These are phyloP conservation scores for Phymanthus crucifer DNA, from an alignment of 92 coral and sea anemone genomes.

Conservation along the genomic window DNA sequence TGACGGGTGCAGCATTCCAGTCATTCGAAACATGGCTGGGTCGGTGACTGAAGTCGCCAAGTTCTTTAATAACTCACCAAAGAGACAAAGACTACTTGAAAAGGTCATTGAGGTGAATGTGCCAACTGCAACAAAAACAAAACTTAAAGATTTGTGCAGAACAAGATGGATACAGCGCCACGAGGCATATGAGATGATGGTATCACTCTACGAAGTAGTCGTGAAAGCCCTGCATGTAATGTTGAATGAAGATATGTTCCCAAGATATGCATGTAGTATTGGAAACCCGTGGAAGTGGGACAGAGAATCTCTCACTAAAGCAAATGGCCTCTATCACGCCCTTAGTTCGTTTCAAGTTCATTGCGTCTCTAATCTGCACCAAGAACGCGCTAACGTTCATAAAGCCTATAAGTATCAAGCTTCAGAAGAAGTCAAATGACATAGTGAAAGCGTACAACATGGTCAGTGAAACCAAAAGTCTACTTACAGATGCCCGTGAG, in stretches of 20 bases:
- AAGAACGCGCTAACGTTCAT: slow-evolving; percentile 35
- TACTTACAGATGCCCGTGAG: slow-evolving; percentile 21
- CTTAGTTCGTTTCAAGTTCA: slow-evolving; percentile 47
- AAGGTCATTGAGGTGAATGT: slow-evolving; percentile 27
- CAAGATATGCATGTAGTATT: slow-evolving; percentile 19
- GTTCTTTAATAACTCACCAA: slow-evolving; percentile 54
- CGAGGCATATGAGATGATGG: slow-evolving; percentile 51
- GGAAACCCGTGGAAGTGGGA: slow-evolving; percentile 58
- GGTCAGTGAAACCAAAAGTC: slow-evolving; percentile 40
- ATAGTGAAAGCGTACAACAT: slow-evolving; percentile 50
- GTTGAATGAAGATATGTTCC: slow-evolving; percentile 45
- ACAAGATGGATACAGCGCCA: slow-evolving; percentile 58
- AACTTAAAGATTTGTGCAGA: slow-evolving; percentile 47
- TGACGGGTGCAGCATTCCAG: slow-evolving; percentile 61
- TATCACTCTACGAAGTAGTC: slow-evolving; percentile 17
- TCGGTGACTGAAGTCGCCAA: slow-evolving; percentile 64
- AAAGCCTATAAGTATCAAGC: slow-evolving; percentile 48
- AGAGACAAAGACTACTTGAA: slow-evolving; percentile 60
- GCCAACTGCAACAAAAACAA: slow-evolving; percentile 32
- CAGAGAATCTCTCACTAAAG: slow-evolving; percentile 45
- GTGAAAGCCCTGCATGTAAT: slow-evolving; percentile 49
- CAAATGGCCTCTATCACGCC: slow-evolving; percentile 41
- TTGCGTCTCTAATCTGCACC: slow-evolving; percentile 43
- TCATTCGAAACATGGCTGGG: slow-evolving; percentile 51
- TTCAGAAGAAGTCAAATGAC: slow-evolving; percentile 61